Base-by-base conservation (phyloP, 2,113 vertebrate species). In the Lethenteron camtschaticum region DNA sequence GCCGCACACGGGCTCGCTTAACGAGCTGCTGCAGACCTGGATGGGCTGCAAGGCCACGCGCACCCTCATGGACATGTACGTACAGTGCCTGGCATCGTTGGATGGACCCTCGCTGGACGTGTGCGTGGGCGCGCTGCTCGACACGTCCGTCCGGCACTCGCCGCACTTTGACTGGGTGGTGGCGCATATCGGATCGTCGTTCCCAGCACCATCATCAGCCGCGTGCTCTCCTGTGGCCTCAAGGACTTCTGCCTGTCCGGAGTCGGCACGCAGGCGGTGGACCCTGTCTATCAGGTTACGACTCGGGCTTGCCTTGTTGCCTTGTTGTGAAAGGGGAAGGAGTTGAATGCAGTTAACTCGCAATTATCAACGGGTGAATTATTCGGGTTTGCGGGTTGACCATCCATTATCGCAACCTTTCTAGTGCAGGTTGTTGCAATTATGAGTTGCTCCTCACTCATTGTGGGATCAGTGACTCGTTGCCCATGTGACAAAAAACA, bases 161-260 rank as follows among this genome's bases (percentile, higher is more conserved):
- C 91, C 91, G 0, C 90, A 96, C 69, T 95, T 96, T 12, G 91
- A 96, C 75, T 96, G 91, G 91, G 91, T 96, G 11, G 90, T 96
- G 12, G 91, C 91, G 2, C 90, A 96, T 74, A 92, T 96, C 0
- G 91, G 91, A 10, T 91, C 88, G 0, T 88, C 89, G 11, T 96
- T 96, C 75, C 91, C 0, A 82, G 80, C 70, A 96, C 91, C 69
- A 96, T 96, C 76, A 96, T 96, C 75, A 91, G 83, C 75, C 75
- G 90, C 0, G 91, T 96, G 1, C 80, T 96, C 1, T 86, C 87
- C 0, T 96, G 91, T 58, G 91, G 90, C 57, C 82, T 96, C 1
- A 92, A 94, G 73, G 90, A 96, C 59, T 96, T 91, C 71, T 90
- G 86, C 57, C 81, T 85, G 13, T 87, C 88, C 1, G 83, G 86